These are phyloP conservation scores for Acrossocheilus fasciatus DNA, from an alignment of 2,797 vertebrate species.

Conservation along the genomic window DNA sequence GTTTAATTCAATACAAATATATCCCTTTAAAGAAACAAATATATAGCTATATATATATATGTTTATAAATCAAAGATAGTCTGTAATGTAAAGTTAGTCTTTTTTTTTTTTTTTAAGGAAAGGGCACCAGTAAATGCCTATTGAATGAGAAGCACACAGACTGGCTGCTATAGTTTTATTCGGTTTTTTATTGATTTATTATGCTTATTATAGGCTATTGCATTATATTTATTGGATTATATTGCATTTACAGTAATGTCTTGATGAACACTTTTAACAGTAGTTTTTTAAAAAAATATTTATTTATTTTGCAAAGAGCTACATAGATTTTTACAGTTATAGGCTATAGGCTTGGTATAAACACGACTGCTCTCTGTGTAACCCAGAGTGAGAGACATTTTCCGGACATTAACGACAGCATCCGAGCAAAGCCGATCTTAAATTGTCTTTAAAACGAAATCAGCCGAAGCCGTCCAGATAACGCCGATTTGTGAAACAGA, in stretches of 20 bases:
- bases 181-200: background rate
- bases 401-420: constrained; percentile 21
- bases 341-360: background rate
- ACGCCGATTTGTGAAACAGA: constrained; percentile 55
- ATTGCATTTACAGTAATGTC: background rate
- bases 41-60: too few species aligned
- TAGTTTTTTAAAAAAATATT: background rate
- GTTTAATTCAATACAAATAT: too few species aligned
- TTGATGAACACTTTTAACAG: background rate
- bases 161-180: too few species aligned
- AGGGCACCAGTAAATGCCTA: too few species aligned
- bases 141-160: too few species aligned
- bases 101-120: too few species aligned
- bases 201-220: too few species aligned
- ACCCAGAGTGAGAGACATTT: background rate
- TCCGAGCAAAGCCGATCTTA: constrained; percentile 63
- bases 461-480: constrained; percentile 64
- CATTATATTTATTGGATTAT: background rate
- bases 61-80: too few species aligned
- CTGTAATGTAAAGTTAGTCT: too few species aligned
- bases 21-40: too few species aligned
- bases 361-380: background rate
- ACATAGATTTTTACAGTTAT: background rate
- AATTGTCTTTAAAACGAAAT: constrained; percentile 62
- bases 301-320: background rate